Conservation (phyloP, 2,113 vertebrate genomes). For the Cepphus grylle region DNA sequence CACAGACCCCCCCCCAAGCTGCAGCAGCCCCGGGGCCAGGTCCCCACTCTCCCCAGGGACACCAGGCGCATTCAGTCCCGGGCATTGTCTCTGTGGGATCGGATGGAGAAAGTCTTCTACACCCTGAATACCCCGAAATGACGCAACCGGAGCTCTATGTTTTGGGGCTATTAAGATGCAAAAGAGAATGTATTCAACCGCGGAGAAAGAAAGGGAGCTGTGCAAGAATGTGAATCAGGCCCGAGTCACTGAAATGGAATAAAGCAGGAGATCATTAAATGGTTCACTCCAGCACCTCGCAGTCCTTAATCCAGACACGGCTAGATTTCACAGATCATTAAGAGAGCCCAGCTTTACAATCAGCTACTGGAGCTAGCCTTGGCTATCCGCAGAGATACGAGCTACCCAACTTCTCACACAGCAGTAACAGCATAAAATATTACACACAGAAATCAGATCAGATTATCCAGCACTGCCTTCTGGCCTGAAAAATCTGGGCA, state of each 20-base stretch:
- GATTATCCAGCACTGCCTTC: neutral
- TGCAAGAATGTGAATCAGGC: neutral
- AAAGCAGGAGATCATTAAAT: conserved; percentile 33
- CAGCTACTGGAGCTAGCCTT: neutral
- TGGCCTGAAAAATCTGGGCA: neutral
- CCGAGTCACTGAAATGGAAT: neutral
- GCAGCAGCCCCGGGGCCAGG: neutral
- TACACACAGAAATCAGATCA: neutral
- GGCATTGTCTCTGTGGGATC: neutral
- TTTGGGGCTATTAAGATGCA: conserved; percentile 31
- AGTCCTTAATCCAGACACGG: conserved; percentile 1
- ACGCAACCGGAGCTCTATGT: neutral
- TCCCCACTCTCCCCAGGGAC: neutral
- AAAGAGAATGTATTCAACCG: neutral
- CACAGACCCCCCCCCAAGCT: neutral
- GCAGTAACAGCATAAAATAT: neutral
- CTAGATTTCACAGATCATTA: conserved; percentile 13
- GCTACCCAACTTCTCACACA: neutral
- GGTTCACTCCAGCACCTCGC: neutral
- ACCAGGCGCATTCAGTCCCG: neutral
- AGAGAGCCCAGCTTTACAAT: neutral
- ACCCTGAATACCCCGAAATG: neutral
- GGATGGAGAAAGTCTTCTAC: neutral
- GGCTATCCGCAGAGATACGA: neutral
- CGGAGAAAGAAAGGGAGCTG: neutral